These are phyloP conservation scores for Dryadula phaetusa DNA, from an alignment of 2,888 invertebrate species.

Conservation along the genomic window DNA sequence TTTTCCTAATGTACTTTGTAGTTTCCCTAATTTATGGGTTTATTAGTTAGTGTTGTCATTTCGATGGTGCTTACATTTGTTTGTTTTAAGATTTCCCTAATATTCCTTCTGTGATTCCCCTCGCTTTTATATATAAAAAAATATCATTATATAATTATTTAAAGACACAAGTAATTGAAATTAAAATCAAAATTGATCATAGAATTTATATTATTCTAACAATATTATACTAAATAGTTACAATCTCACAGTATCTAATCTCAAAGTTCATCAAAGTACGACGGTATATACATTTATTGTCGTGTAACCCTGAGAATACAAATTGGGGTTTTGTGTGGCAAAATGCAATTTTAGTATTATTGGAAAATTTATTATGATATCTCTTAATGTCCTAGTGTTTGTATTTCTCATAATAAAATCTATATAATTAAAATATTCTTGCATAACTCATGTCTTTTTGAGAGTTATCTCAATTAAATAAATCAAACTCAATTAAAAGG, in stretches of 20 bases:
- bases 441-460: no score
- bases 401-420: neutral
- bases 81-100: neutral
- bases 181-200: no score
- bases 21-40: conserved; percentile 36
- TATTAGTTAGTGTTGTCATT: conserved; percentile 12
- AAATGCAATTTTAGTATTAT: neutral
- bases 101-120: no score
- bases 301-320: neutral
- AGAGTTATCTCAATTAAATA: no score
- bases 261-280: neutral
- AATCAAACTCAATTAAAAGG: no score
- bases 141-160: no score
- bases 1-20: conserved; percentile 43
- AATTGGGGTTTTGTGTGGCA: neutral
- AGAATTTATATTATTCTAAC: neutral
- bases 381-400: neutral
- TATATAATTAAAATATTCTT: no score
- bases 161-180: no score
- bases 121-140: no score
- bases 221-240: neutral
- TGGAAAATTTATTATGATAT: neutral
- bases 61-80: neutral
- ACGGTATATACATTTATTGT: neutral
- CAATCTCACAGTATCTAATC: neutral